Evolutionary conservation across 92 coral and sea anemone genomes (phyloP).

Genomic region (Zoanthus sociatus): DNA sequence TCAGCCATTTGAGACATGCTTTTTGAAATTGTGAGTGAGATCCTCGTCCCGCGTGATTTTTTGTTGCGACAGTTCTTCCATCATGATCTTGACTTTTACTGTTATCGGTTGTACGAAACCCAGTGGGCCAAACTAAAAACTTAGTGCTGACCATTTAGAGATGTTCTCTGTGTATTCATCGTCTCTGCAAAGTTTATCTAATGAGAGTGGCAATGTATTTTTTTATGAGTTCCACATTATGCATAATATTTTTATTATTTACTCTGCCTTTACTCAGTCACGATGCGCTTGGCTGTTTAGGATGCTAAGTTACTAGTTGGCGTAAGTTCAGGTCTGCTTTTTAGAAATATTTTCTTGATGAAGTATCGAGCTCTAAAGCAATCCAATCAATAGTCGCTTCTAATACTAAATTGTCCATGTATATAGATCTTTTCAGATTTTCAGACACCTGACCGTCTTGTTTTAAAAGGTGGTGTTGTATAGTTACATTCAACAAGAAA

Average conservation of each 20-base stretch:
- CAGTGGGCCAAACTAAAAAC: constrained; percentile 42
- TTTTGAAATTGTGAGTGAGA: constrained; percentile 33
- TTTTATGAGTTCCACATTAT: not conserved
- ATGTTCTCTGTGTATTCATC: constrained; percentile 11
- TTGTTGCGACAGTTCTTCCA: not conserved
- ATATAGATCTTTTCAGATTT: too few relatives aligned
- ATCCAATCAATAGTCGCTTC: constrained; percentile 7
- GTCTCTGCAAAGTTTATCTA: constrained; percentile 31
- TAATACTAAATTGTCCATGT: too few relatives aligned
- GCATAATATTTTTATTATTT: constrained; percentile 21
- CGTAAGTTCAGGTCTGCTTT: constrained; percentile 65
- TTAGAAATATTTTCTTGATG: constrained; percentile 37
- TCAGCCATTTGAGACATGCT: not conserved
- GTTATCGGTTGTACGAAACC: constrained; percentile 18
- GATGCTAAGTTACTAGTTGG: constrained; percentile 37
- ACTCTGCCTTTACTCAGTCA: constrained; percentile 29
- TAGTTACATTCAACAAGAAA: too few relatives aligned
- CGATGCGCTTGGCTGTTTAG: constrained; percentile 10
- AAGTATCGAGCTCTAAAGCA: constrained; percentile 38
- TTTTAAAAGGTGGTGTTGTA: too few relatives aligned
- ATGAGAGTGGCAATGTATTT: constrained; percentile 39
- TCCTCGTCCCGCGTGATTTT: constrained; percentile 46
- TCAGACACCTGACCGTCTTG: too few relatives aligned
- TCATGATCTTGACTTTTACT: not conserved
- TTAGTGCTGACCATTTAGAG: constrained; percentile 40